Evolutionary conservation across 2,888 invertebrate genomes (phyloP).

Genomic region (Chrysomela aeneicollis): DNA sequence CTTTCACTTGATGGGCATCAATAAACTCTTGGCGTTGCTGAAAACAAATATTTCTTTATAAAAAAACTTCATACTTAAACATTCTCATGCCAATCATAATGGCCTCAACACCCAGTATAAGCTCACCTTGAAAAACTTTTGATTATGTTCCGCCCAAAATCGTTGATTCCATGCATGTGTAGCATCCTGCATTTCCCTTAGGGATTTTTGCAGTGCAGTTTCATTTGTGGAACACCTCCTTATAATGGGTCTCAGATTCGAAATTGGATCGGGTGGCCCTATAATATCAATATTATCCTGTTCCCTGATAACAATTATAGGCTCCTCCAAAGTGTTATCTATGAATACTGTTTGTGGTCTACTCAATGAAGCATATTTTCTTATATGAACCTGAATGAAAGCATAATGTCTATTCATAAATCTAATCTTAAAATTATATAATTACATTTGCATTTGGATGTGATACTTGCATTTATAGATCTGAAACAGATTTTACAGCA

Average conservation of each 20-base stretch:
- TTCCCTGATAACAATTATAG: constrained; percentile 54
- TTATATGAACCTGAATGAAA: constrained; percentile 33
- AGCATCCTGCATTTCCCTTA: constrained; percentile 71
- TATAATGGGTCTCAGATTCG: constrained; percentile 78
- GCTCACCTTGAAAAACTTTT: constrained; percentile 74
- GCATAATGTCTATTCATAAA: neutral
- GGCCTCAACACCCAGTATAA: too few relatives aligned
- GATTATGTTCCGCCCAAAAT: constrained; percentile 86
- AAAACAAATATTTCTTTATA: constrained; percentile 47
- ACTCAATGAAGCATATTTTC: constrained; percentile 16
- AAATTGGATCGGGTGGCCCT: constrained; percentile 81
- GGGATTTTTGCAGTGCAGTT: constrained; percentile 69
- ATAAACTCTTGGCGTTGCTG: constrained; percentile 70
- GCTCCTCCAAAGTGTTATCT: constrained; percentile 50
- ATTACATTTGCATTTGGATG: neutral
- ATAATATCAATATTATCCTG: constrained; percentile 68
- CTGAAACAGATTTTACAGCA: neutral
- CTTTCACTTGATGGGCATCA: constrained; percentile 41
- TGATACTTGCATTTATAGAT: neutral
- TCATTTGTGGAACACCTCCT: constrained; percentile 73
- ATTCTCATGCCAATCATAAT: too few relatives aligned
- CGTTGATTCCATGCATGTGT: constrained; percentile 85
- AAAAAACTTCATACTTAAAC: too few relatives aligned
- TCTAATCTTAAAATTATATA: constrained; percentile 22
- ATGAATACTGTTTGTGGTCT: constrained; percentile 45